Conservation (phyloP, 2,888 invertebrate genomes). For the Lithophane semibrunnea region DNA sequence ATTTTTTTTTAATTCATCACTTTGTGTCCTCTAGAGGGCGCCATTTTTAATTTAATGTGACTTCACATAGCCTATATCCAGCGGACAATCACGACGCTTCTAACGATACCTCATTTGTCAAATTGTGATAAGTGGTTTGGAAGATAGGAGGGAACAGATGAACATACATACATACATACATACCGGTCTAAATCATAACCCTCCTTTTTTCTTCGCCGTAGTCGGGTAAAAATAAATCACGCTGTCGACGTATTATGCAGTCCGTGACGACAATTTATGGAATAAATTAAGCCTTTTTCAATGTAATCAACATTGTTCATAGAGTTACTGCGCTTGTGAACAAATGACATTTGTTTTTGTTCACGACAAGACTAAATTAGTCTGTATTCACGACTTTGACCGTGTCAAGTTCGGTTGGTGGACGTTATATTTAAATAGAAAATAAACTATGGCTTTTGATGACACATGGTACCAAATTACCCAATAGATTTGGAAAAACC, state of each 20-base stretch:
- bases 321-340: constrained; percentile 17
- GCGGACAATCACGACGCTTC: no score
- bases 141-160: no score
- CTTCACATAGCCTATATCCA: no score
- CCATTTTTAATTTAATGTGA: no score
- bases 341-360: constrained; percentile 26
- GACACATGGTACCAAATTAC: not conserved
- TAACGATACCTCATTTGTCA: no score
- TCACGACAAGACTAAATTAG: not conserved
- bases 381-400: constrained; percentile 29
- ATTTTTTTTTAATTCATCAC: no score
- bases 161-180: no score
- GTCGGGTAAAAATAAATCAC: constrained; percentile 44
- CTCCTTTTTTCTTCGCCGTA: no score
- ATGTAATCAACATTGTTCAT: constrained; percentile 37
- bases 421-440: not conserved
- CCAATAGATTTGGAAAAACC: not conserved
- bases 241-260: constrained; percentile 22
- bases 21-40: no score
- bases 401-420: constrained; percentile 26
- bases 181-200: no score
- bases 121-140: no score
- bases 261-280: constrained; percentile 40
- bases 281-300: constrained; percentile 42
- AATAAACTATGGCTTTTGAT: not conserved